These are phyloP conservation scores for Otis tarda DNA, from an alignment of 2,113 vertebrate genomes.

Conservation along the genomic window DNA sequence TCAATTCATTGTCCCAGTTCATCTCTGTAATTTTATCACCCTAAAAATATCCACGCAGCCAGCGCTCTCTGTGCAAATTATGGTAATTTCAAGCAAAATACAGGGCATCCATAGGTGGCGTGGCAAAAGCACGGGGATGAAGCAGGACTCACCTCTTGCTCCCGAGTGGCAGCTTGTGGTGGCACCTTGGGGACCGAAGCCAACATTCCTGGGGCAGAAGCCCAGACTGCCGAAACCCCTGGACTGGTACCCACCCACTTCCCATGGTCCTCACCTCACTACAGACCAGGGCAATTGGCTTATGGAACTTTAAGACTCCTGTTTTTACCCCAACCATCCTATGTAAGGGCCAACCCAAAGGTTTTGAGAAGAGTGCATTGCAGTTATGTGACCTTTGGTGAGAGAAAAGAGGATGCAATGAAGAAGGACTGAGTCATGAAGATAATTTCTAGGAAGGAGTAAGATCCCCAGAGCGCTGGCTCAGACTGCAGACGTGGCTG, in stretches of 20 bases:
- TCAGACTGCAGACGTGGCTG: not conserved
- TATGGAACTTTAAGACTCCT: not conserved
- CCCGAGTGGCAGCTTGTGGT: not conserved
- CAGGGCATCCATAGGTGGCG: not conserved
- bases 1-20: constrained; percentile 13
- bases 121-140: not conserved
- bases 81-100: not conserved
- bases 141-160: not conserved
- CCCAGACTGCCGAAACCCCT: not conserved
- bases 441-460: not conserved
- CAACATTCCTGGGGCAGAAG: rapidly evolving
- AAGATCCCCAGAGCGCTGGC: not conserved
- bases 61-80: not conserved
- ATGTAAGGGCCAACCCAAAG: not conserved
- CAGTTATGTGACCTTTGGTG: too few relatives aligned
- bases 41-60: constrained; percentile 16
- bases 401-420: not conserved
- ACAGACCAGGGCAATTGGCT: not conserved
- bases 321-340: not conserved
- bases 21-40: constrained; percentile 30
- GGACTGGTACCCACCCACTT: rapidly evolving
- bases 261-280: not conserved
- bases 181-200: not conserved
- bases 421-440: not conserved
- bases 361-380: not conserved